Conservation (phyloP, 2,888 invertebrate species). For the Dicyrtomina minuta region DNA sequence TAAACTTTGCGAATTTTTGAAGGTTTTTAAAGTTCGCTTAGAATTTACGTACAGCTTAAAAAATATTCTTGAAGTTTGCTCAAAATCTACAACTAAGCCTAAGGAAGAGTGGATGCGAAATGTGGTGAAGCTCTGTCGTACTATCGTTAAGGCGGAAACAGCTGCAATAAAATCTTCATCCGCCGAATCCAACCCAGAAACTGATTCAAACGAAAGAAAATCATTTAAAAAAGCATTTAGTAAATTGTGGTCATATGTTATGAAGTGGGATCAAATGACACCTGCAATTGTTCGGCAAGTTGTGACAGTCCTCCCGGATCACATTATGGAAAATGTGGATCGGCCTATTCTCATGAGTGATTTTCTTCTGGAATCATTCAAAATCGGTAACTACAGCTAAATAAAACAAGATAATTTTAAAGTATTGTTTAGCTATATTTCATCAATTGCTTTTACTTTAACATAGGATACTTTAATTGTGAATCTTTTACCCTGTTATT, state of each 20-base stretch:
- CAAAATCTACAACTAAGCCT: conserved; percentile 8
- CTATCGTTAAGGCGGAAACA: conserved; percentile 33
- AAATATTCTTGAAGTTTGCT: background rate
- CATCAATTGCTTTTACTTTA: too few species aligned
- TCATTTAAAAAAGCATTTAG: conserved; percentile 46
- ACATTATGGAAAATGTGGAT: conserved; percentile 75
- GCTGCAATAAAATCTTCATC: background rate
- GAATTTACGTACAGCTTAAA: background rate
- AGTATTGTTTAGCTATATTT: too few species aligned
- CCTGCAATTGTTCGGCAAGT: conserved; percentile 72
- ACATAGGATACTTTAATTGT: too few species aligned
- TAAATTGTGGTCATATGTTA: conserved; percentile 70
- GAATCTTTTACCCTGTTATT: too few species aligned
- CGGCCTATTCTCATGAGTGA: conserved; percentile 84
- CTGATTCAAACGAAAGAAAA: conserved; percentile 29
- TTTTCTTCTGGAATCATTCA: conserved; percentile 85
- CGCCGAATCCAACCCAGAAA: too few species aligned
- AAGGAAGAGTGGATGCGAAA: conserved; percentile 42
- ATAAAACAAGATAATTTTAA: too few species aligned
- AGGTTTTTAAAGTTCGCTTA: background rate
- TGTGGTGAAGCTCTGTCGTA: conserved; percentile 34
- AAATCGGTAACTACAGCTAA: conserved; percentile 68
- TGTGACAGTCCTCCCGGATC: conserved; percentile 76
- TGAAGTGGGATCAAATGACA: conserved; percentile 67
- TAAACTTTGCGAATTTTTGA: conserved; percentile 5